These are phyloP conservation scores for Dipodomys stephensi DNA, from an alignment of 2,113 vertebrate genomes.

Conservation along the genomic window DNA sequence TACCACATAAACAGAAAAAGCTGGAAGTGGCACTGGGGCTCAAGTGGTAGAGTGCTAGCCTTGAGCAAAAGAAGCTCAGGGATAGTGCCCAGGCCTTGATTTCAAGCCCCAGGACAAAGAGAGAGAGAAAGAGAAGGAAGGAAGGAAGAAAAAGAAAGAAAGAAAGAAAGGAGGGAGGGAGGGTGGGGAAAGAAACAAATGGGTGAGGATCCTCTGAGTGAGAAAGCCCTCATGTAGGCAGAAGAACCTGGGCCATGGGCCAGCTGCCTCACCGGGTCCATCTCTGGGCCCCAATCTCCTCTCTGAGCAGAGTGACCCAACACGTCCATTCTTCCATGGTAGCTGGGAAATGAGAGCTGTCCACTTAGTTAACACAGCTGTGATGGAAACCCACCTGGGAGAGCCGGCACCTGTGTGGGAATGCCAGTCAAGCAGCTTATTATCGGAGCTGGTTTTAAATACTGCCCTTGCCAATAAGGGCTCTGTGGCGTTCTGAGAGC, in stretches of 20 bases:
- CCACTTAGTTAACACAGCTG: not conserved
- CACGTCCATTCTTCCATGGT: not conserved
- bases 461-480: not conserved
- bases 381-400: not conserved
- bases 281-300: not conserved
- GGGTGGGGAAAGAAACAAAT: not conserved
- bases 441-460: not conserved
- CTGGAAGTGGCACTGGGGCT: too few species aligned
- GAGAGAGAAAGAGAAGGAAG: not conserved
- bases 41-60: too few species aligned
- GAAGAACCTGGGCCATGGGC: not conserved
- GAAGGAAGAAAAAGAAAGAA: not conserved
- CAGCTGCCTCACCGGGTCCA: not conserved
- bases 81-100: too few species aligned
- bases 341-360: not conserved
- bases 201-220: not conserved
- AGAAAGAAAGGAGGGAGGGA: not conserved
- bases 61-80: too few species aligned
- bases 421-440: not conserved
- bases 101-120: not conserved
- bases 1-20: too few species aligned
- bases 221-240: not conserved
- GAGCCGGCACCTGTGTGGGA: not conserved
- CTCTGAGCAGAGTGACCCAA: not conserved
- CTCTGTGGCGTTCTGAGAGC: not conserved